Evolutionary conservation across 2,888 invertebrate genomes (phyloP).

Genomic region (Adela reaumurella): DNA sequence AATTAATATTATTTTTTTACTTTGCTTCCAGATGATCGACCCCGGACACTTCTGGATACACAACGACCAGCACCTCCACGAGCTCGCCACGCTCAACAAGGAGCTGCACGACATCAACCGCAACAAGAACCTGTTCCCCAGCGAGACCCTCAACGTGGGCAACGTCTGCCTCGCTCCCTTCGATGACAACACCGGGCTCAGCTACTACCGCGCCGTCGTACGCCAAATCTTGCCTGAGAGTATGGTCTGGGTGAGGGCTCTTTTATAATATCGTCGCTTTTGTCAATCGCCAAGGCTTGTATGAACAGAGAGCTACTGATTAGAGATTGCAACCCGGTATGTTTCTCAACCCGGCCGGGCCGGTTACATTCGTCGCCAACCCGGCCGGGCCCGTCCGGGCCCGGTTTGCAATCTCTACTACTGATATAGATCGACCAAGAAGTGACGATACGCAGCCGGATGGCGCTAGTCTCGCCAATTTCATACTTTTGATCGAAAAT

Average conservation of each 20-base stretch:
- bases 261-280: too few relatives aligned
- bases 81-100: conserved; percentile 24
- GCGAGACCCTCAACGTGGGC: conserved; percentile 32
- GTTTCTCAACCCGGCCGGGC: too few relatives aligned
- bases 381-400: too few relatives aligned
- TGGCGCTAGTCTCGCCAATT: too few relatives aligned
- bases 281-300: too few relatives aligned
- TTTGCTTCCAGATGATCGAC: conserved; percentile 46
- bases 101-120: conserved; percentile 20
- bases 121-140: conserved; percentile 9
- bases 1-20: background rate
- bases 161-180: conserved; percentile 59
- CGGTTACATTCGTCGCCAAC: too few relatives aligned
- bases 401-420: too few relatives aligned
- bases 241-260: conserved; percentile 27
- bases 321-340: too few relatives aligned
- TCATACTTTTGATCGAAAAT: too few relatives aligned
- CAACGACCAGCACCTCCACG: conserved; percentile 50
- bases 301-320: too few relatives aligned
- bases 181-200: conserved; percentile 23
- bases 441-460: too few relatives aligned
- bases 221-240: conserved; percentile 24
- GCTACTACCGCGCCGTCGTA: conserved; percentile 59
- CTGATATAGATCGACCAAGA: too few relatives aligned
- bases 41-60: conserved; percentile 70